Conservation (phyloP, 2,113 vertebrate species). For the Cisticola juncidis region DNA sequence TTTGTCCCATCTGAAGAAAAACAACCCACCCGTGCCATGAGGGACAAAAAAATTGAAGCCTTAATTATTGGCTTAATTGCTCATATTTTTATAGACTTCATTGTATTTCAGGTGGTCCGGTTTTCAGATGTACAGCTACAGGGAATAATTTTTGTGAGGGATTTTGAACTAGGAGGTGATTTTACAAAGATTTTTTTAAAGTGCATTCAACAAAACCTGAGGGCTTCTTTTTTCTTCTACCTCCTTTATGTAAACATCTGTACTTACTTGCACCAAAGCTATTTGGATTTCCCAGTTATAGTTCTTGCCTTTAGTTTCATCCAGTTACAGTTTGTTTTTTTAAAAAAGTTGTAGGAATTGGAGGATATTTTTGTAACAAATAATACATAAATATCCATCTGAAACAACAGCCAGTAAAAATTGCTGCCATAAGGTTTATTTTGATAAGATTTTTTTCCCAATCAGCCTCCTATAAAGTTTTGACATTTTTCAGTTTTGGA, state of each 20-base stretch:
- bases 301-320: neutral
- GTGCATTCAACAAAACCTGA: neutral
- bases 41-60: neutral
- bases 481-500: neutral
- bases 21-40: accelerated
- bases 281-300: neutral
- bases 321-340: neutral
- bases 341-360: neutral
- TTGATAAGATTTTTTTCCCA: neutral
- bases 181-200: neutral
- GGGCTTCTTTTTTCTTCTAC: neutral
- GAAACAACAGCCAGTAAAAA: neutral
- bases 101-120: neutral
- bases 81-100: neutral
- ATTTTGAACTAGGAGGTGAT: neutral
- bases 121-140: neutral
- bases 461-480: neutral
- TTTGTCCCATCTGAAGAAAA: neutral
- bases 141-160: neutral
- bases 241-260: neutral
- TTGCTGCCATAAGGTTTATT: neutral
- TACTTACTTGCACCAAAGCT: neutral
- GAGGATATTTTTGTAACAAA: neutral
- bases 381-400: neutral
- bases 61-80: neutral